Conservation (phyloP, 1,140 invertebrate species). For the Heterodera carotae region DNA sequence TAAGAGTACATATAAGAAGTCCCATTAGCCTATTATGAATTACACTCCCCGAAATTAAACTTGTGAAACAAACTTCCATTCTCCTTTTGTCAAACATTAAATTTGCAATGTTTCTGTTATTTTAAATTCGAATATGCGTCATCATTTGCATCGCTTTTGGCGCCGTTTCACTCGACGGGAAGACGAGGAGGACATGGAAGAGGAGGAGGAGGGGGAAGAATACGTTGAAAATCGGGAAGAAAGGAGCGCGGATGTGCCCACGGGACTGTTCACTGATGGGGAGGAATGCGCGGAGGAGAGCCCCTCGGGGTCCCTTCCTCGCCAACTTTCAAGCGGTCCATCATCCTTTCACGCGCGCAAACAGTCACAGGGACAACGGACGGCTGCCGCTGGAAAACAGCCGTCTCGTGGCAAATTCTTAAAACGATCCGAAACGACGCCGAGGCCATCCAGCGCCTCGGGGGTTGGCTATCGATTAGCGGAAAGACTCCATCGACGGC, state of each 20-base stretch:
- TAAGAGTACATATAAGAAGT: no score
- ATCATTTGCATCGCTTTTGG: conserved; percentile 8
- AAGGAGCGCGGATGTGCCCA: conserved; percentile 4
- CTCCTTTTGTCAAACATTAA: no score
- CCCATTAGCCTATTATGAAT: no score
- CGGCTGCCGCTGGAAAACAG: background rate
- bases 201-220: background rate
- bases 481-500: conserved; percentile 6
- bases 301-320: background rate
- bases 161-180: background rate
- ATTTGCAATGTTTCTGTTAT: no score
- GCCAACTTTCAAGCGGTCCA: background rate
- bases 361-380: background rate
- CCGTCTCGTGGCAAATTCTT: conserved; percentile 24
- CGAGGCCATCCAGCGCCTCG: conserved; percentile 20
- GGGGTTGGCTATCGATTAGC: conserved; percentile 24
- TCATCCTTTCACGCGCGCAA: conserved; percentile 3
- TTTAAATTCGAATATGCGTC: background rate
- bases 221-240: conserved; percentile 4
- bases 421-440: conserved; percentile 21
- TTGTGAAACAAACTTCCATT: no score
- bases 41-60: no score
- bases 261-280: conserved; percentile 12
- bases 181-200: background rate
- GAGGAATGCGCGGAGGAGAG: background rate